Evolutionary conservation across 2,888 invertebrate species (phyloP).

Genomic region (Argyresthia goedartella): DNA sequence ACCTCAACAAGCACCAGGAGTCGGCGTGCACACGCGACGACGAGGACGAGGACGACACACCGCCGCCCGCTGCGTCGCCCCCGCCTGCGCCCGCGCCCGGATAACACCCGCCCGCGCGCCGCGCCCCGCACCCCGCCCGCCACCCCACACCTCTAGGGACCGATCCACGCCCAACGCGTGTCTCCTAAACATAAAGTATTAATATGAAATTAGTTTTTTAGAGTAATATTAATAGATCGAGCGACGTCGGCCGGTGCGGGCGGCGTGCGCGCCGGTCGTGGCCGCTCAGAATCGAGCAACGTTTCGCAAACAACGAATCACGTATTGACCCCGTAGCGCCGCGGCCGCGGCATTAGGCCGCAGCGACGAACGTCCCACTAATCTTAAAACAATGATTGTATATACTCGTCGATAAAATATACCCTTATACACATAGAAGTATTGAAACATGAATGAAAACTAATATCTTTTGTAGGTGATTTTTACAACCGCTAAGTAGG

Average conservation of each 20-base stretch:
- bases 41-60: no score
- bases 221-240: constrained; percentile 42
- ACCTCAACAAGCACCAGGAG: constrained; percentile 96
- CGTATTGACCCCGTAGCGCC: constrained; percentile 60
- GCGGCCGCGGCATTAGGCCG: constrained; percentile 51
- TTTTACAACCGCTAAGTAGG: constrained; percentile 71
- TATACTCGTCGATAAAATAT: constrained; percentile 64
- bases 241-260: no score
- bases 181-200: no score
- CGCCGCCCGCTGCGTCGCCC: constrained; percentile 39
- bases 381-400: constrained; percentile 41
- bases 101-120: constrained; percentile 19
- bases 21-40: constrained; percentile 89
- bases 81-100: no score
- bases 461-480: constrained; percentile 73
- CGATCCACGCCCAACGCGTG: constrained; percentile 51
- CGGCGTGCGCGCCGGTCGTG: constrained; percentile 27
- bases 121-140: no score
- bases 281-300: constrained; percentile 59
- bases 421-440: constrained; percentile 67
- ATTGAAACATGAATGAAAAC: constrained; percentile 66
- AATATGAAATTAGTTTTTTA: constrained; percentile 68
- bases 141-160: constrained; percentile 50
- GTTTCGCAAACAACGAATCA: constrained; percentile 72
- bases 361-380: constrained; percentile 60